Evolutionary conservation across 2,888 invertebrate species (phyloP).

Genomic region (Yponomeuta sedellus): DNA sequence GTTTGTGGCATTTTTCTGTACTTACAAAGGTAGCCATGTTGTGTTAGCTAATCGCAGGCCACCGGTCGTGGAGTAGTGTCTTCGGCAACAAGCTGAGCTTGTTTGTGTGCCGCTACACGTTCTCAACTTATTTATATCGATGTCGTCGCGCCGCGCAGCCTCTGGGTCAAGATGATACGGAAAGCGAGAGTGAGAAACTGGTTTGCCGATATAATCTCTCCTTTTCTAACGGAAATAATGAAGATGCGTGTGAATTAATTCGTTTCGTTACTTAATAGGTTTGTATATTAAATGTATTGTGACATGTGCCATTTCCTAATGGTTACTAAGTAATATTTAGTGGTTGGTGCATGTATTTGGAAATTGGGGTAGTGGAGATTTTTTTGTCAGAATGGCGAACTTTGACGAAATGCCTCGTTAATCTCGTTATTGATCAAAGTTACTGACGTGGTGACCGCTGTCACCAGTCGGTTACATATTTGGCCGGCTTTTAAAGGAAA

Average conservation of each 20-base stretch:
- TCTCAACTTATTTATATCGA: conserved; percentile 68
- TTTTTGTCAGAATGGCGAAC: neutral
- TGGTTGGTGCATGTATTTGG: conserved; percentile 21
- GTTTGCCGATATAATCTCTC: conserved; percentile 49
- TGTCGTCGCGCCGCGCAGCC: conserved; percentile 29
- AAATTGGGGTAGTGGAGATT: conserved; percentile 23
- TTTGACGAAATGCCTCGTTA: conserved; percentile 1
- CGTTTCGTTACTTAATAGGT: conserved; percentile 54
- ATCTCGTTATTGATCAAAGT: neutral
- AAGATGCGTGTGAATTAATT: conserved; percentile 50
- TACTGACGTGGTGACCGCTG: neutral
- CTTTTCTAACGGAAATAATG: conserved; percentile 60
- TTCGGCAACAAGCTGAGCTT: conserved; percentile 56
- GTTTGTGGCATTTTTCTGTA: conserved; percentile 16
- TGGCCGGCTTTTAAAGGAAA: neutral
- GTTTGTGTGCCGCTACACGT: conserved; percentile 53
- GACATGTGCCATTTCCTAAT: conserved; percentile 4
- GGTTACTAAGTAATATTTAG: neutral
- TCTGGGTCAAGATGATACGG: conserved; percentile 37
- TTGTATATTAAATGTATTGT: conserved; percentile 7
- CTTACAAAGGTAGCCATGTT: conserved; percentile 70
- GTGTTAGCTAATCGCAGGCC: conserved; percentile 72
- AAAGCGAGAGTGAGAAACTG: conserved; percentile 52
- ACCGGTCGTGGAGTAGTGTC: conserved; percentile 46
- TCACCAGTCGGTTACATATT: neutral